Percentiles rank a stretch among this genome's conserved stretches.
phyloP scores from a whole-genome alignment of 2,888 invertebrate species.

The Drosophila testacea region DNA sequence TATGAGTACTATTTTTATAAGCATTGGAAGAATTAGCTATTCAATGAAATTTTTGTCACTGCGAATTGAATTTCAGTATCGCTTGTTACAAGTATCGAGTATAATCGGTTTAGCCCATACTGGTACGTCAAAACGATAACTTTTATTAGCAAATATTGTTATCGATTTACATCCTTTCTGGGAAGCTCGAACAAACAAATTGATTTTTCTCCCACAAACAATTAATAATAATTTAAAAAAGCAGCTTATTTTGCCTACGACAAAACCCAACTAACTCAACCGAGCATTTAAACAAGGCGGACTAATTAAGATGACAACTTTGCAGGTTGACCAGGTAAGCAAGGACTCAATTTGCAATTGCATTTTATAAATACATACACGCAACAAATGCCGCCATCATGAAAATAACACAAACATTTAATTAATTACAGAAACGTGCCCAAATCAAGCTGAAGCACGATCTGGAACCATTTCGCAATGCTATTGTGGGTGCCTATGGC shows the following conservation, averaged over 20 bases:
- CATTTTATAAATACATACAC: background rate
- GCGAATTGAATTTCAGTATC: background rate
- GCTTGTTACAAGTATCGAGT: background rate
- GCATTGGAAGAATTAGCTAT: no score
- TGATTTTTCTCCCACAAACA: conserved; percentile 53
- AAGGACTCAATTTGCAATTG: background rate
- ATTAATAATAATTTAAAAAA: conserved; percentile 35
- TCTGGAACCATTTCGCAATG: conserved; percentile 91
- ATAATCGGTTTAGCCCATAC: conserved; percentile 8
- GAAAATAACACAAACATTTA: conserved; percentile 11
- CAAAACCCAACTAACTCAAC: no score
- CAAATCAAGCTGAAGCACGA: conserved; percentile 90
- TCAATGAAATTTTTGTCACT: no score
- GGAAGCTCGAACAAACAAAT: conserved; percentile 48
- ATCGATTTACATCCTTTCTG: conserved; percentile 51
- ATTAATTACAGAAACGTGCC: conserved; percentile 88
- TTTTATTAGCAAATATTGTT: conserved; percentile 11
- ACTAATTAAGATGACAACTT: conserved; percentile 61
- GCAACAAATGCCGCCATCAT: conserved; percentile 48
- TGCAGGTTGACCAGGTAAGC: conserved; percentile 71
- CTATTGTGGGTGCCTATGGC: conserved; percentile 89
- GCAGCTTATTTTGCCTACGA: no score
- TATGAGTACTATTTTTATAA: no score
- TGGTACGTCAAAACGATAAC: conserved; percentile 28
- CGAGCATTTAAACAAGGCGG: background rate